phyloP scores from a whole-genome alignment of 92 coral and sea anemone species.

The Chrysogorgia sp. region DNA sequence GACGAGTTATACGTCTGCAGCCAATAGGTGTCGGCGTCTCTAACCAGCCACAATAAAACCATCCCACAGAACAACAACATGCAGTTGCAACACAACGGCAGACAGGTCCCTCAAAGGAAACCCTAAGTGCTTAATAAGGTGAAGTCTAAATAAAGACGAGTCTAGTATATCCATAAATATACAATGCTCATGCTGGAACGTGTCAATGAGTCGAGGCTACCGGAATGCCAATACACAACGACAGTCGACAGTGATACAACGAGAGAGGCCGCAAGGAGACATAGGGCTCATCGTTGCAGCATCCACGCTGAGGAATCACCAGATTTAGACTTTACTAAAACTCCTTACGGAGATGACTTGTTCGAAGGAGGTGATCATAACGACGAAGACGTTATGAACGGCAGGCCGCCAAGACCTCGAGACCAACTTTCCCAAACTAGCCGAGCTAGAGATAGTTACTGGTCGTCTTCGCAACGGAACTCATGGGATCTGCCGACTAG shows the following conservation, averaged over 20 bases:
- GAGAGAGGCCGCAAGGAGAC: neutral
- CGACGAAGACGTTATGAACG: neutral
- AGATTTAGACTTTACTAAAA: constrained; percentile 5
- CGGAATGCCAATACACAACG: neutral
- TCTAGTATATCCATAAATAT: neutral
- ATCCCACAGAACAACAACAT: neutral
- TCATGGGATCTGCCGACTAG: constrained; percentile 5
- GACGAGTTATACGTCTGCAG: neutral
- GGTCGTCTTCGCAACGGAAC: neutral
- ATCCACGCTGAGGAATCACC: constrained; percentile 18
- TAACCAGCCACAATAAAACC: constrained; percentile 8
- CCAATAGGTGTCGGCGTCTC: neutral
- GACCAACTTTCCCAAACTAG: neutral
- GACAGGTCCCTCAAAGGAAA: neutral
- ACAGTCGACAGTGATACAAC: neutral
- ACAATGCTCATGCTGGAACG: neutral
- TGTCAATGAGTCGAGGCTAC: neutral
- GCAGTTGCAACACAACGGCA: neutral
- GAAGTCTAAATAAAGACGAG: too few relatives aligned
- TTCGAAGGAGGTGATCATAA: neutral
- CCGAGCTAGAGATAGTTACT: neutral
- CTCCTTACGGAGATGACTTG: constrained; percentile 17
- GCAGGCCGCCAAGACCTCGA: neutral
- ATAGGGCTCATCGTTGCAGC: neutral
- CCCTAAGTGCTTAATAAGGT: too few relatives aligned